Evolutionary conservation across 2,113 vertebrate genomes (phyloP), one percentile per base, ranked within the genome.

Genomic region (Excalfactoria chinensis): DNA sequence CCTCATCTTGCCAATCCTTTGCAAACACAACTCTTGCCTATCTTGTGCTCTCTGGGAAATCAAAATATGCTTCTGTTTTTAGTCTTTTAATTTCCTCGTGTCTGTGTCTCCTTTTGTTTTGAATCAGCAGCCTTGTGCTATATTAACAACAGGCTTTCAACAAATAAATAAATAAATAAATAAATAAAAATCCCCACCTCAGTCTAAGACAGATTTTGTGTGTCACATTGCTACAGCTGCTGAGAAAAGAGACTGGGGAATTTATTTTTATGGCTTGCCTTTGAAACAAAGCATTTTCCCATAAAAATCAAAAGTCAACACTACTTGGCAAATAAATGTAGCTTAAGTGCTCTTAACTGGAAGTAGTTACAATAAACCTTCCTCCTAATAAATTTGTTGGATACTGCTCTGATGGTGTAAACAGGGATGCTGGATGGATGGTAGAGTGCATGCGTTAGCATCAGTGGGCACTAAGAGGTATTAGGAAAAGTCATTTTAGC

Each of bases 71-170:
- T 94, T 68, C 86, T 94, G 46, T 11, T 93, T 96, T 90, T 25
- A 76, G 34, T 67, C 25, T 82, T 94, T 75, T 69, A 92, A 79
- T 91, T 26, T 83, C 84, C 59, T 90, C 41, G 30, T 64, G 13
- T 30, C 67, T 92, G 32, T 55, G 48, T 70, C 34, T 93, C 37
- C 49, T 92, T 91, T 94, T 92, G 66, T 95, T 93, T 95, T 64
- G 76, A 92, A 93, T 68, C 75, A 68, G 30, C 66, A 53, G 35
- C 49, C 26, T 41, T 84, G 35, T 66, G 41, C 56, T 95, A 91
- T 89, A 85, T 83, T 55, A 91, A 89, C 56, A 85, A 71, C 64
- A 85, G 72, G 13, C 73, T 92, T 78, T 80, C 55, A 85, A 74
- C 93, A 87, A 74, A 95, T 37, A 37, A 37, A 37, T 37, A 37